phyloP scores from a whole-genome alignment of 2,888 invertebrate species.

The Euproctis similis region DNA sequence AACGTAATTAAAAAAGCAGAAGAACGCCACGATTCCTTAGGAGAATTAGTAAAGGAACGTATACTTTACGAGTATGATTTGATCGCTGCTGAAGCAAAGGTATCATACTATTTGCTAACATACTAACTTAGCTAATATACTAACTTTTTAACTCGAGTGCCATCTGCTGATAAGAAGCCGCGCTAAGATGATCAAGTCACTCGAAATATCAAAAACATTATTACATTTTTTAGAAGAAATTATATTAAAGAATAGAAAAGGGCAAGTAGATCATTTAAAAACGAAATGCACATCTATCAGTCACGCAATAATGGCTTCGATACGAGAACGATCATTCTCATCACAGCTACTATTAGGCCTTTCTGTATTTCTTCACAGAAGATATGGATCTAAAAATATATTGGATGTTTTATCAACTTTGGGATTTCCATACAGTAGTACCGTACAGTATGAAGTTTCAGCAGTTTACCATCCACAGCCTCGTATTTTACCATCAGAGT shows the following conservation, averaged over 20 bases:
- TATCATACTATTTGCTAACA: slow-evolving; percentile 38
- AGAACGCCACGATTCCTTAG: slow-evolving; percentile 32
- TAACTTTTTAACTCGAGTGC: slow-evolving; percentile 29
- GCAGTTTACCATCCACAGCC: slow-evolving; percentile 7
- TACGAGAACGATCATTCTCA: slow-evolving; percentile 11
- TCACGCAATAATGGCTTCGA: slow-evolving; percentile 4
- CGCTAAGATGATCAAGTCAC: slow-evolving; percentile 37
- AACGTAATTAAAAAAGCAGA: slow-evolving; percentile 35
- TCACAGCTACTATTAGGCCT: slow-evolving; percentile 14
- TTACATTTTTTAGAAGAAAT: background rate
- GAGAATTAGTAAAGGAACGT: slow-evolving; percentile 31
- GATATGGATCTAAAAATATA: too few relatives aligned
- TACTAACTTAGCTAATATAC: too few relatives aligned
- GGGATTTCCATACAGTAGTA: too few relatives aligned
- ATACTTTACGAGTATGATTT: slow-evolving; percentile 28
- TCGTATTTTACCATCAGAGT: slow-evolving; percentile 1
- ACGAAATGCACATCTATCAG: slow-evolving; percentile 2
- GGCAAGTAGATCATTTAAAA: slow-evolving; percentile 7
- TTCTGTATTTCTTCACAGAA: too few relatives aligned
- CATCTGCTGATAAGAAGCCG: slow-evolving; percentile 29
- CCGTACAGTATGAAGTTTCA: slow-evolving; percentile 7
- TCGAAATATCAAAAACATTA: background rate
- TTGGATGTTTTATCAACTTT: too few relatives aligned
- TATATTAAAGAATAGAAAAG: slow-evolving; percentile 2
- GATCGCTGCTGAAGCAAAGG: slow-evolving; percentile 33